Evolutionary conservation across 2,113 vertebrate species (phyloP).

Genomic region (Manacus vitellinus): DNA sequence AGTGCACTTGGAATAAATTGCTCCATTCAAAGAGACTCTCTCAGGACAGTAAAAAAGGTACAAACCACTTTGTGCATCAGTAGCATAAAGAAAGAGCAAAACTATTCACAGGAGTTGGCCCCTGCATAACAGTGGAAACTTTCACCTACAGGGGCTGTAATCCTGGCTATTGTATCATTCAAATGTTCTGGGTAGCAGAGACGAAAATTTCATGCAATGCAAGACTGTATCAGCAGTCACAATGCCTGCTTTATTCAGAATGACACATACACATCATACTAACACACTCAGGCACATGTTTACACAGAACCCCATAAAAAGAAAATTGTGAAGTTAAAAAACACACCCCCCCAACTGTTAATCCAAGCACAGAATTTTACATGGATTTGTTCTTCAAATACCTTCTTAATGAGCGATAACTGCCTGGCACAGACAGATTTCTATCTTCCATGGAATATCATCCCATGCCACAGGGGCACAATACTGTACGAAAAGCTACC

Average conservation of each 20-base stretch:
- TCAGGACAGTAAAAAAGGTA: background rate
- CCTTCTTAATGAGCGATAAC: background rate
- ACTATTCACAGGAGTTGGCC: background rate
- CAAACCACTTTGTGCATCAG: background rate
- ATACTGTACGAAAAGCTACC: background rate
- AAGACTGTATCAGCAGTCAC: background rate
- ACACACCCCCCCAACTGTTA: background rate
- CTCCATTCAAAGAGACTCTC: background rate
- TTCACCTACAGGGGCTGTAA: background rate
- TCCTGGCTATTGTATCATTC: background rate
- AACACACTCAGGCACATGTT: background rate
- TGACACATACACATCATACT: background rate
- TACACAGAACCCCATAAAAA: background rate
- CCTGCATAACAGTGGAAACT: fast-evolving
- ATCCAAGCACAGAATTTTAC: background rate
- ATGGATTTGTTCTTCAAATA: background rate
- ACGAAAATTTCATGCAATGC: background rate
- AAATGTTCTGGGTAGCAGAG: background rate
- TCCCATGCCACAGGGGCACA: background rate
- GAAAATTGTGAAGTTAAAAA: background rate
- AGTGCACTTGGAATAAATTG: background rate
- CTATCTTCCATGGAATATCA: background rate
- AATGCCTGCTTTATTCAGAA: background rate
- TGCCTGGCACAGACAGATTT: background rate
- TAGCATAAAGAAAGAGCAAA: background rate